These are phyloP conservation scores for Pseudococcus longispinus DNA, from an alignment of 2,888 invertebrate species.

Conservation along the genomic window DNA sequence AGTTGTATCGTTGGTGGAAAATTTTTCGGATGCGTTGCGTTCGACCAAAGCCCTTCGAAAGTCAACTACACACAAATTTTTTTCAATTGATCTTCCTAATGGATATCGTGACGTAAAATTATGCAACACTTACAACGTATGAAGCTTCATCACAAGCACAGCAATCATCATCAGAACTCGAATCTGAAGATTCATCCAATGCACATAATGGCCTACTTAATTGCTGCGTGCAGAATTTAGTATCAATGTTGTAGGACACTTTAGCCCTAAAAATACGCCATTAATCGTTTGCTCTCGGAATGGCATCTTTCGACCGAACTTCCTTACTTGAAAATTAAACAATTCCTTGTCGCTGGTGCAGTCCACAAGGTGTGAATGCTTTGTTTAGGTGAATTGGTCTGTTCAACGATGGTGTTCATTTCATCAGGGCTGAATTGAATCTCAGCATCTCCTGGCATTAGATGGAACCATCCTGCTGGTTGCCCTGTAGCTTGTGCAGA, in stretches of 20 bases:
- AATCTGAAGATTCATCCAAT: neutral
- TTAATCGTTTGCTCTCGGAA: neutral
- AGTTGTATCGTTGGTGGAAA: conserved; percentile 90
- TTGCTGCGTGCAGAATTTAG: neutral
- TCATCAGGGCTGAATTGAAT: conserved; percentile 79
- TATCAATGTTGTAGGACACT: neutral
- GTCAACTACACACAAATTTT: conserved; percentile 67
- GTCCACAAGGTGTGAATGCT: conserved; percentile 90
- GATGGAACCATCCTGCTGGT: conserved; percentile 43
- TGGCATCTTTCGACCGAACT: neutral
- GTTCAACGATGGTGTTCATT: conserved; percentile 82
- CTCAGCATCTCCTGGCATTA: conserved; percentile 64
- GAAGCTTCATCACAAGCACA: conserved; percentile 96
- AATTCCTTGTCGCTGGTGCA: conserved; percentile 85
- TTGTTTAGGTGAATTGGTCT: conserved; percentile 79
- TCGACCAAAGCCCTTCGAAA: conserved; percentile 95
- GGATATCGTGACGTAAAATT: neutral
- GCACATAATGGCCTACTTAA: conserved; percentile 25
- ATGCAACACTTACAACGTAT: conserved; percentile 73
- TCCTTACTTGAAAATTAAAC: conserved; percentile 80
- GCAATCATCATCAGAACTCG: conserved; percentile 69
- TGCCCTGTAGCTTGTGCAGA: neutral
- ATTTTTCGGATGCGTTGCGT: conserved; percentile 93
- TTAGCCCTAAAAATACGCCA: neutral
- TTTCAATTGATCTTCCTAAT: neutral